Evolutionary conservation across 2,797 vertebrate genomes (phyloP).

Genomic region (Dicrostonyx torquatus): DNA sequence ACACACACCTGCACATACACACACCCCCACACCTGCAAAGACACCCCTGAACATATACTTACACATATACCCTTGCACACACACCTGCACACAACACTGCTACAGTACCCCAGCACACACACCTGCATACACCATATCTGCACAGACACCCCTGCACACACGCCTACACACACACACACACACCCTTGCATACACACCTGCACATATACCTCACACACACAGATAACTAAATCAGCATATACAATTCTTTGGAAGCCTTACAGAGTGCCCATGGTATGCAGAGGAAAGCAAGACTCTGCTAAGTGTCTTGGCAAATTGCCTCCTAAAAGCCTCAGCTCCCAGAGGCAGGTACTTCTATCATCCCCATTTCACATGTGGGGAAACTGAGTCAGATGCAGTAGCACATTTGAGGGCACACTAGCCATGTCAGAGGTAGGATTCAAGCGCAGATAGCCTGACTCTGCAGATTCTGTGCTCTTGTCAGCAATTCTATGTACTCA

Average conservation of each 20-base stretch:
- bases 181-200: background rate
- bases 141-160: background rate
- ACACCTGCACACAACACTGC: background rate
- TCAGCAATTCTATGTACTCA: background rate
- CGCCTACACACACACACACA: background rate
- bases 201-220: too few species aligned
- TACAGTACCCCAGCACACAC: too few species aligned
- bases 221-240: background rate
- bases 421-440: background rate
- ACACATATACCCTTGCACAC: too few species aligned
- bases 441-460: too few species aligned
- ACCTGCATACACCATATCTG: background rate
- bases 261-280: background rate
- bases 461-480: background rate
- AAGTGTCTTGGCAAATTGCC: background rate
- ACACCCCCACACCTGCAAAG: too few species aligned
- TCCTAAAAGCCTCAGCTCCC: background rate
- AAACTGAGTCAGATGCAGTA: background rate
- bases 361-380: background rate
- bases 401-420: background rate
- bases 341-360: conserved; percentile 41
- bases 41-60: background rate
- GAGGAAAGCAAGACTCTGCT: background rate
- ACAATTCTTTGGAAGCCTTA: background rate
- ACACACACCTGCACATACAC: too few species aligned